phyloP scores from a whole-genome alignment of 2,888 invertebrate genomes.

The Taenaris catops region DNA sequence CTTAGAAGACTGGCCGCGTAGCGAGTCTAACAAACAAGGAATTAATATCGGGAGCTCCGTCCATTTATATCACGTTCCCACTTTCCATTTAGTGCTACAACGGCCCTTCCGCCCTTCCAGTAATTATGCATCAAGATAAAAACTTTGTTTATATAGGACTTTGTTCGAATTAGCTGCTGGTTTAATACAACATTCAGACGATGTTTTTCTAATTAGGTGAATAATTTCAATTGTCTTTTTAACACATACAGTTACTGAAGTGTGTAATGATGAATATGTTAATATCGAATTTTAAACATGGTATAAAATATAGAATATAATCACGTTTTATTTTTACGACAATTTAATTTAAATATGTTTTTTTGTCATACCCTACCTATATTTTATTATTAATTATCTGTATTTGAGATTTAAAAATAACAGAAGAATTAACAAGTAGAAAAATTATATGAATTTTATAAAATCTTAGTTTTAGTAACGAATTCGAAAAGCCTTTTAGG shows the following conservation, averaged over 20 bases:
- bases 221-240: conserved; percentile 16
- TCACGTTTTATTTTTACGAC: too few relatives aligned
- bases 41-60: conserved; percentile 59
- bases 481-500: too few relatives aligned
- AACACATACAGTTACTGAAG: conserved; percentile 9
- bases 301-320: too few relatives aligned
- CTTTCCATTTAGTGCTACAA: conserved; percentile 56
- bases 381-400: too few relatives aligned
- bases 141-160: conserved; percentile 47
- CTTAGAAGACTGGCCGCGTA: conserved; percentile 49
- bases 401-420: too few relatives aligned
- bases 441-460: too few relatives aligned
- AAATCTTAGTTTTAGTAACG: too few relatives aligned
- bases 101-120: conserved; percentile 45
- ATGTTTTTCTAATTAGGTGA: conserved; percentile 19
- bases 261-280: too few relatives aligned
- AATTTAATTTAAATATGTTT: too few relatives aligned
- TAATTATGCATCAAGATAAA: conserved; percentile 58
- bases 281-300: too few relatives aligned
- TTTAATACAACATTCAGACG: conserved; percentile 9
- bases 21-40: conserved; percentile 61
- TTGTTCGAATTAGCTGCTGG: conserved; percentile 24
- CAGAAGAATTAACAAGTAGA: too few relatives aligned
- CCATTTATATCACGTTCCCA: conserved; percentile 56
- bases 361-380: too few relatives aligned